Base-by-base conservation (phyloP, 37 sponge, comb jelly and placozoan genomes). In the Beroe ovata region DNA sequence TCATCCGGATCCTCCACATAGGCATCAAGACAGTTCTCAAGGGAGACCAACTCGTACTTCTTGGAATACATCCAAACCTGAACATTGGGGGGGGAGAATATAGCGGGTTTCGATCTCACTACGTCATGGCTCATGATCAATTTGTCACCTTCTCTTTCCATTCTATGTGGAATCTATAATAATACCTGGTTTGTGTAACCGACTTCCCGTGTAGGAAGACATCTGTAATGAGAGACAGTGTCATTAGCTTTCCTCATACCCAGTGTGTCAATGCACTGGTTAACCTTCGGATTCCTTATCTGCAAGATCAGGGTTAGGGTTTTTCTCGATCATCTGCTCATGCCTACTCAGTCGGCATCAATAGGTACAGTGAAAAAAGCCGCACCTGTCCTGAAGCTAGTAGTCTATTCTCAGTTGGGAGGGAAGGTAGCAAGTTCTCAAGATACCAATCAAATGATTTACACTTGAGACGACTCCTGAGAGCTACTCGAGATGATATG, bases 401-500 rank as follows among this genome's bases (percentile, higher is more conserved):
- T 4, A 77, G 38, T 29, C 92, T 93, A 61, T 95, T 92, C 34
- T 93, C 92, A 18, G 97, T 81, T 4, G 93, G 91, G 47, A 95
- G 71, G 64, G 94, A 94, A 8, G 95, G 92, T 37, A 92, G 93
- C 16, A 97, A 91, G 62, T 92, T 94, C 35, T 92, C 91, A 71
- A 97, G 29, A 60, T 89, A 97, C 99, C 99, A 97, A 61, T 93
- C 40, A 81, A 97, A 97, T 3, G 95, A 92, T 69, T 97, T 95
- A 92, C 99, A 97, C 8, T 95, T 37, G 0, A 95, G 88, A 28
- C 88, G 90, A 60, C 93, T 54, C 60, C 94, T 37, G 81, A 97
- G 88, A 4, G 63, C 91, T 33, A 92, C 64, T 22, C 99, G 60
- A 0, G 92, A 90, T 21, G 92, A 89, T 29, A 94, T 92, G 34